Evolutionary conservation across 2,113 vertebrate species (phyloP), one percentile per base, ranked within the genome.

Genomic region (Rhinolophus ferrumequinum): DNA sequence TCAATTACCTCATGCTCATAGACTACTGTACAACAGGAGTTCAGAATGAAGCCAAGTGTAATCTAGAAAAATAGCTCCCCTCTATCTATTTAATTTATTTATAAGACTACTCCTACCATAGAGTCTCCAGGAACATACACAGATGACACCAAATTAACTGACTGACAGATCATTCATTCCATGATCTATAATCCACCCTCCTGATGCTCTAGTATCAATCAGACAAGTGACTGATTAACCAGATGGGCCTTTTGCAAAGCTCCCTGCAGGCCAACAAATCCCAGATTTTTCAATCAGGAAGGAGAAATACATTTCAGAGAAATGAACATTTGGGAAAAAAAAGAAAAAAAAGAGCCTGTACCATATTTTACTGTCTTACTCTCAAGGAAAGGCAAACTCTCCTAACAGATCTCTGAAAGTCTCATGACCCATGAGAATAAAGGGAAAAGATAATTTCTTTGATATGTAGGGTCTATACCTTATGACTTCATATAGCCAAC

Each of bases 201-300:
- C 54, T 92, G 60, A 95, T 95, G 62, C 24, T 92, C 56, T 60
- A 35, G 33, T 94, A 96, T 97, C 96, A 96, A 92, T 93, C 87
- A 96, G 66, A 93, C 19, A 92, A 97, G 50, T 75, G 75, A 97
- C 67, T 96, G 75, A 95, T 88, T 87, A 95, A 89, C 64, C 80
- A 90, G 64, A 83, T 93, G 67, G 69, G 35, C 19, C 70, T 84
- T 96, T 95, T 92, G 26, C 70, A 84, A 83, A 84, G 66, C 81
- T 11, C 54, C 94, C 89, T 60, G 66, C 35, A 92, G 79, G 66
- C 52, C 60, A 80, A 94, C 79, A 92, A 88, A 83, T 92, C 94
- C 33, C 15, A 96, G 86, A 87, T 64, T 94, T 97, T 96, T 97
- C 89, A 96, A 81, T 87, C 54, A 88, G 69, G 52, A 95, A 72